phyloP scores from a whole-genome alignment of 2,797 vertebrate genomes.

The Pyrocephalus nanus region DNA sequence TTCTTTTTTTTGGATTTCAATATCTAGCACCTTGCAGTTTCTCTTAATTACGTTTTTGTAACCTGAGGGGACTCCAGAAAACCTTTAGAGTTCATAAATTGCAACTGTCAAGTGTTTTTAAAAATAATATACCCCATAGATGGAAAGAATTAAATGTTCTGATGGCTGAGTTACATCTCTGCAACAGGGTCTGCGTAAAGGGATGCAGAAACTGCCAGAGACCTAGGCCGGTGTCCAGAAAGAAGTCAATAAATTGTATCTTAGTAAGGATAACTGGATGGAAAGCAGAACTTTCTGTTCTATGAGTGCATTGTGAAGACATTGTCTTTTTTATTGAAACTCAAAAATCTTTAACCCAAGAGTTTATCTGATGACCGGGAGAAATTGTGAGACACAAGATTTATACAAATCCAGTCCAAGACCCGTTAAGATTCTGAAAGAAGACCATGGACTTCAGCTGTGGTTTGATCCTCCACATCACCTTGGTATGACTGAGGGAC shows the following conservation, averaged over 20 bases:
- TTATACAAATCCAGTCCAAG: neutral
- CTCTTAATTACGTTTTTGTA: neutral
- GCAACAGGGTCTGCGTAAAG: neutral
- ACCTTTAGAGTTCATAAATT: neutral
- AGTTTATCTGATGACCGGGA: neutral
- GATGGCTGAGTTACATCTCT: neutral
- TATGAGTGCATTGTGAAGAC: neutral
- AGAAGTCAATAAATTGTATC: conserved; percentile 5
- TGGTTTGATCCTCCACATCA: neutral
- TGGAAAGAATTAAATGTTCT: neutral
- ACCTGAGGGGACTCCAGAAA: neutral
- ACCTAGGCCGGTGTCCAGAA: neutral
- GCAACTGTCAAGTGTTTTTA: neutral
- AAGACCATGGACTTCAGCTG: neutral
- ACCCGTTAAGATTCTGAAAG: neutral
- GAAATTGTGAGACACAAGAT: neutral
- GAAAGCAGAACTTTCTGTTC: conserved; percentile 5
- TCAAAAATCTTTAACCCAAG: neutral
- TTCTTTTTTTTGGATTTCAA: neutral
- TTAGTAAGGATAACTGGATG: neutral
- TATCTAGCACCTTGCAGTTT: neutral
- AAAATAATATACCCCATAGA: neutral
- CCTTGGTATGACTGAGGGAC: neutral
- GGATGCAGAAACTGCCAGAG: neutral
- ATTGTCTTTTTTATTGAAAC: neutral